Evolutionary conservation across 2,113 vertebrate species (phyloP).

Genomic region (Poicephalus gulielmi): DNA sequence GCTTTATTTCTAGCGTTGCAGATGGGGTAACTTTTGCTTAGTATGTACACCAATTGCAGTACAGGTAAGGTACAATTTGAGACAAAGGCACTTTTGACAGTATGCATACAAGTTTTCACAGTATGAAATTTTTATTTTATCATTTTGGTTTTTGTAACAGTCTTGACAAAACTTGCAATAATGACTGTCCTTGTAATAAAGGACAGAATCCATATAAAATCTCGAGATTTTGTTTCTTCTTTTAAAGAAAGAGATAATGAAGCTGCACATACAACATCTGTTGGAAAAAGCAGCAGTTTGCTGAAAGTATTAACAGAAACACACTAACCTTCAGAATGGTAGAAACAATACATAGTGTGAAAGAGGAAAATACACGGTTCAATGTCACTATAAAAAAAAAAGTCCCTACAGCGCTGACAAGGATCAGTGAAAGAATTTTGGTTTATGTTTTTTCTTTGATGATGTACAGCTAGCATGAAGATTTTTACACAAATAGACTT

Average conservation of each 20-base stretch:
- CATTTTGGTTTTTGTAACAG: neutral
- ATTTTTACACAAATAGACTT: neutral
- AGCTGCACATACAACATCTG: neutral
- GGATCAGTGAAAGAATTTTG: neutral
- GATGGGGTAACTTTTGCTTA: neutral
- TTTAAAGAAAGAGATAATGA: slow-evolving; percentile 49
- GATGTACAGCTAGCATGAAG: neutral
- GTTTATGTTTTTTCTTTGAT: neutral
- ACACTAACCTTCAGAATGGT: neutral
- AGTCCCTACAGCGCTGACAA: neutral
- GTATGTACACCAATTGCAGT: neutral
- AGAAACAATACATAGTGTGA: neutral
- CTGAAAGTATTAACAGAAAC: slow-evolving; percentile 14
- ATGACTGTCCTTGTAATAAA: slow-evolving; percentile 25
- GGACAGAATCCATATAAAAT: slow-evolving; percentile 23
- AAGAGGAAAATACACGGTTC: neutral
- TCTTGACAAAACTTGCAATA: slow-evolving; percentile 39
- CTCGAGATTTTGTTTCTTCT: slow-evolving; percentile 12
- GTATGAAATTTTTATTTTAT: slow-evolving; percentile 42
- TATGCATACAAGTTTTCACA: neutral
- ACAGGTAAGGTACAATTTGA: neutral
- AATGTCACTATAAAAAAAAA: neutral
- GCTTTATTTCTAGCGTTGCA: neutral
- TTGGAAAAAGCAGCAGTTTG: neutral
- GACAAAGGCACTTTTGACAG: neutral